These are phyloP conservation scores for Urocynchramus pylzowi DNA, from an alignment of 2,113 vertebrate species.

Conservation along the genomic window DNA sequence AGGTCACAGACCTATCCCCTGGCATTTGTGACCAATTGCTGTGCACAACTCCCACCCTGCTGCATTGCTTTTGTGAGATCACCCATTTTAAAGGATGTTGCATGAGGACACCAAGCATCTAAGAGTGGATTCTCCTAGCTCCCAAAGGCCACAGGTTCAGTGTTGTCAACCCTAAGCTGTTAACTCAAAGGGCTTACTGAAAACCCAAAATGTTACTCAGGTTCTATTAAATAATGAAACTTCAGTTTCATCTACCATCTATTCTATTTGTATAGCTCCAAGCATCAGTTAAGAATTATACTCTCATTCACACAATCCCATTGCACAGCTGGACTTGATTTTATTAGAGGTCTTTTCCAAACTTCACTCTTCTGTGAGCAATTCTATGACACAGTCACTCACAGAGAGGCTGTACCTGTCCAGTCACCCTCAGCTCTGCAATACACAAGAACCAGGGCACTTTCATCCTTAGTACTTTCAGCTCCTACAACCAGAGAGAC, in stretches of 20 bases:
- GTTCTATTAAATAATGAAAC: not conserved
- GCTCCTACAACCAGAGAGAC: not conserved
- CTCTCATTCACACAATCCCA: not conserved
- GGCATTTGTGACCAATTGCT: not conserved
- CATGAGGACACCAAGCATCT: not conserved
- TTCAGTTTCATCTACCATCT: not conserved
- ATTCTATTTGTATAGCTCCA: not conserved
- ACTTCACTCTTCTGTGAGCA: not conserved
- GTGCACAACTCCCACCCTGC: fast-evolving
- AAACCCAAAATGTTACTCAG: not conserved
- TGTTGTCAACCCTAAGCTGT: not conserved
- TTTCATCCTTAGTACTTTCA: not conserved
- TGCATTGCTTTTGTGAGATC: not conserved
- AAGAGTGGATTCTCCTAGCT: not conserved
- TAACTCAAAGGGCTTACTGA: not conserved
- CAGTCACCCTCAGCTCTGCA: not conserved
- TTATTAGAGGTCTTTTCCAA: not conserved
- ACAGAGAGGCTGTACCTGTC: not conserved
- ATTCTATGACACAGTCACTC: not conserved
- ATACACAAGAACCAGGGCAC: not conserved
- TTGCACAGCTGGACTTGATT: not conserved
- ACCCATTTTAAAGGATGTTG: not conserved
- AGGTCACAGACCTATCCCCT: not conserved
- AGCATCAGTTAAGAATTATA: not conserved
- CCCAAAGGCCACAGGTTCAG: not conserved